These are phyloP conservation scores for Tortrix viridana DNA, from an alignment of 2,888 invertebrate species.

Conservation along the genomic window DNA sequence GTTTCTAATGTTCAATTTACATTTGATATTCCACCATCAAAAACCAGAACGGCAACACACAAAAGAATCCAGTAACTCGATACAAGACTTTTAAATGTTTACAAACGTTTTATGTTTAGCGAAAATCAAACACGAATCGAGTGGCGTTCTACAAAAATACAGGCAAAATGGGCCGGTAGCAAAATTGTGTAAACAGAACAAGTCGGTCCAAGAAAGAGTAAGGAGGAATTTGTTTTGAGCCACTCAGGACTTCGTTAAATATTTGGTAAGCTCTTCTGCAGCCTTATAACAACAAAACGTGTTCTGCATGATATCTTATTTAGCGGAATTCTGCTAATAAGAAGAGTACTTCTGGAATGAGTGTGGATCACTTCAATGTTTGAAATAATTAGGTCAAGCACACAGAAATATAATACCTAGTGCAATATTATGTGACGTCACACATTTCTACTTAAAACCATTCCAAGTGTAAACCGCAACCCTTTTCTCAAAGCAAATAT, in stretches of 20 bases:
- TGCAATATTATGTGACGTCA: conserved; percentile 41
- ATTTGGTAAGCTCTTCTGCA: conserved; percentile 78
- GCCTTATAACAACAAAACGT: conserved; percentile 53
- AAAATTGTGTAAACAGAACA: conserved; percentile 77
- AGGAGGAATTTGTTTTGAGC: conserved; percentile 82
- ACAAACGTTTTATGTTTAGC: conserved; percentile 78
- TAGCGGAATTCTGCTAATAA: conserved; percentile 48
- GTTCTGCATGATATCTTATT: conserved; percentile 62
- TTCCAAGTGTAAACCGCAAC: conserved; percentile 39
- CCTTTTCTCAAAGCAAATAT: conserved; percentile 53
- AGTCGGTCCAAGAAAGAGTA: conserved; percentile 71
- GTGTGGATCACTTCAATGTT: not conserved
- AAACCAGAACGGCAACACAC: conserved; percentile 42
- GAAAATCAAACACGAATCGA: conserved; percentile 79
- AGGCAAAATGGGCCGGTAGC: conserved; percentile 65
- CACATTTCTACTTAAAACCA: conserved; percentile 39
- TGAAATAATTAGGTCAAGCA: not conserved
- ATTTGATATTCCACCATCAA: too few species aligned
- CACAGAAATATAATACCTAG: conserved; percentile 12
- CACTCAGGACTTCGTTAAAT: conserved; percentile 79
- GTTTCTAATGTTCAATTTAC: too few species aligned
- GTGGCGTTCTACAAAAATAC: conserved; percentile 77
- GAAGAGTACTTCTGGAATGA: not conserved
- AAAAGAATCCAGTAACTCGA: conserved; percentile 74
- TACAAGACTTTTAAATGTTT: conserved; percentile 76